Percentiles rank a stretch among this genome's conserved stretches.
Conservation (phyloP, 92 coral and sea anemone genomes). For the Pocillopora meandrina region DNA sequence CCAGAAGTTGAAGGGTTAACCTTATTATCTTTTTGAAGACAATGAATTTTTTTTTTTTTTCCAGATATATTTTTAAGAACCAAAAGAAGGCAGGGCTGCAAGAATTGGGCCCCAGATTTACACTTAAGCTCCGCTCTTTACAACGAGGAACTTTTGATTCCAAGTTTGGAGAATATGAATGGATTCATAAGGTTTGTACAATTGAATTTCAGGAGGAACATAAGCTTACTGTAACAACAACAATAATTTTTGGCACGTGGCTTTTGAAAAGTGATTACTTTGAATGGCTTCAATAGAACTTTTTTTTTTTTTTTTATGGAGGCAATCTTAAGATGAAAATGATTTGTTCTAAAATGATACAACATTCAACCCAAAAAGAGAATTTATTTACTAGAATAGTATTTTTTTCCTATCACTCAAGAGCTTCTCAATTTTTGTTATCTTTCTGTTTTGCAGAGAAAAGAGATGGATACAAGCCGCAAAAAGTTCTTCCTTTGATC, state of each 20-base stretch:
- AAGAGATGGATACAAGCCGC: constrained; percentile 89
- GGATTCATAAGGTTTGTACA: constrained; percentile 90
- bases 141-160: constrained; percentile 93
- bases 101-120: constrained; percentile 95
- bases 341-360: neutral
- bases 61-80: constrained; percentile 90
- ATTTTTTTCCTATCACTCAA: too few relatives aligned
- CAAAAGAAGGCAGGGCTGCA: constrained; percentile 92
- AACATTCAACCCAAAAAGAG: too few relatives aligned
- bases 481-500: constrained; percentile 68
- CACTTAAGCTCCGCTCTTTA: constrained; percentile 85
- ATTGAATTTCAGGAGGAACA: neutral
- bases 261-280: neutral
- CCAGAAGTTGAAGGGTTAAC: too few relatives aligned
- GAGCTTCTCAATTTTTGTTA: neutral
- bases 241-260: neutral
- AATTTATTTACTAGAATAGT: too few relatives aligned
- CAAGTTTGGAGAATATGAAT: constrained; percentile 93
- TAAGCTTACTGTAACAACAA: too few relatives aligned
- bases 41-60: neutral
- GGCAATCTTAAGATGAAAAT: neutral
- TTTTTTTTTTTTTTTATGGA: neutral
- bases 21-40: neutral
- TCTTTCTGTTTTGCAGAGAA: constrained; percentile 65
- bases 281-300: neutral